phyloP scores from a whole-genome alignment of 2,888 invertebrate genomes.

The Eristalinus aeneus region DNA sequence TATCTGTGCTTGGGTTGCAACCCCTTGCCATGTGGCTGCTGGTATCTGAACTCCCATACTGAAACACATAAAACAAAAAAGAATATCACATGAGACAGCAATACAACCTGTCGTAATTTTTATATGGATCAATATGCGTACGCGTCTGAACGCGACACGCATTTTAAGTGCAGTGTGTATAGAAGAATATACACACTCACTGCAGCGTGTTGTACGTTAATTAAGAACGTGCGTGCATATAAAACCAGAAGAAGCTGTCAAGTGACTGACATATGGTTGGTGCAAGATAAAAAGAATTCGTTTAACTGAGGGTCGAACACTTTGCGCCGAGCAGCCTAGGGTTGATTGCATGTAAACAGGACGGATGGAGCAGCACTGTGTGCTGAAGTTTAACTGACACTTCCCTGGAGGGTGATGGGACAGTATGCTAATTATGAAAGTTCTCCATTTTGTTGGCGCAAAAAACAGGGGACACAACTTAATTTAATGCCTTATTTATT shows the following conservation, averaged over 20 bases:
- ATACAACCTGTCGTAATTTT: constrained; percentile 11
- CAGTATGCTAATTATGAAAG: constrained; percentile 23
- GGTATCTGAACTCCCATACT: constrained; percentile 94
- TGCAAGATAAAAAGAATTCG: constrained; percentile 42
- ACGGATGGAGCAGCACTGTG: neutral
- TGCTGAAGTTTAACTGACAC: neutral
- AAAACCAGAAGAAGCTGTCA: constrained; percentile 36
- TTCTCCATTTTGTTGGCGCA: neutral
- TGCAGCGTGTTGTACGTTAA: constrained; percentile 52
- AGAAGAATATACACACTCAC: neutral
- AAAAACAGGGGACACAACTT: neutral
- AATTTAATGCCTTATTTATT: constrained; percentile 27
- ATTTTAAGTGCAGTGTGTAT: constrained; percentile 53
- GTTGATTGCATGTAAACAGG: constrained; percentile 2
- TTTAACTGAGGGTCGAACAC: neutral
- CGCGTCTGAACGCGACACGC: constrained; percentile 22
- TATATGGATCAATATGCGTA: constrained; percentile 33
- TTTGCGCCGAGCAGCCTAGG: constrained; percentile 6
- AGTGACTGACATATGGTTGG: constrained; percentile 47
- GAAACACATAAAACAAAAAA: constrained; percentile 66
- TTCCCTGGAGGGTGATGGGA: constrained; percentile 1
- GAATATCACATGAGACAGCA: constrained; percentile 30
- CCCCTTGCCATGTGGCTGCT: constrained; percentile 87
- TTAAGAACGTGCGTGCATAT: constrained; percentile 41
- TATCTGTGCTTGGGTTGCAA: constrained; percentile 87